Evolutionary conservation across 2,113 vertebrate species (phyloP).

Genomic region (Chaetodon trifascialis): DNA sequence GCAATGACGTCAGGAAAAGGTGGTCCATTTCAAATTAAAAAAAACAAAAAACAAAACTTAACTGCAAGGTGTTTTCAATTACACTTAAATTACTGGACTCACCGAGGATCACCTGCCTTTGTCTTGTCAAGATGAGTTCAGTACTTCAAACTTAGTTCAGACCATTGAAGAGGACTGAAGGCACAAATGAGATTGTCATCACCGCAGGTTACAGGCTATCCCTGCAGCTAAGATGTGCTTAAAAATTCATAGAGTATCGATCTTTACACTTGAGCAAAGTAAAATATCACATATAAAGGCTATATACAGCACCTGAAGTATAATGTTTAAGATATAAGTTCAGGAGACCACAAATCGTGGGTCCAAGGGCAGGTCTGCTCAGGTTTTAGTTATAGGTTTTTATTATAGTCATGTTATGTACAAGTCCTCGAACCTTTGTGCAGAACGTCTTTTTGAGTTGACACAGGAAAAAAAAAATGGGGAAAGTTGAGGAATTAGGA

Average conservation of each 20-base stretch:
- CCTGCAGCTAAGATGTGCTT: conserved; percentile 69
- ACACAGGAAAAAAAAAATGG: not conserved
- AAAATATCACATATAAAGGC: conserved; percentile 76
- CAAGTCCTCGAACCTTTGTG: conserved; percentile 29
- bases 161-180: conserved; percentile 47
- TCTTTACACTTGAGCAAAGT: conserved; percentile 73
- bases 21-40: not conserved
- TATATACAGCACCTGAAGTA: conserved; percentile 66
- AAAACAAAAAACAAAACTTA: not conserved
- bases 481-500: not conserved
- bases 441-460: not conserved
- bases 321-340: conserved; percentile 65
- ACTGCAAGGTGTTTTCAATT: conserved; percentile 4
- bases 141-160: conserved; percentile 51
- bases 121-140: conserved; percentile 46
- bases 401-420: conserved; percentile 17
- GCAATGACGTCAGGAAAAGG: not conserved
- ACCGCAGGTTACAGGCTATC: conserved; percentile 60
- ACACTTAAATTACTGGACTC: conserved; percentile 8
- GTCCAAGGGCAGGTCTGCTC: conserved; percentile 19
- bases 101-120: not conserved
- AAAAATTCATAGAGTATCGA: conserved; percentile 87
- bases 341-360: conserved; percentile 30
- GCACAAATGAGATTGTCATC: conserved; percentile 69
- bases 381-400: conserved; percentile 14